Conservation (phyloP, 2,797 vertebrate genomes). For the Peromyscus eremicus region DNA sequence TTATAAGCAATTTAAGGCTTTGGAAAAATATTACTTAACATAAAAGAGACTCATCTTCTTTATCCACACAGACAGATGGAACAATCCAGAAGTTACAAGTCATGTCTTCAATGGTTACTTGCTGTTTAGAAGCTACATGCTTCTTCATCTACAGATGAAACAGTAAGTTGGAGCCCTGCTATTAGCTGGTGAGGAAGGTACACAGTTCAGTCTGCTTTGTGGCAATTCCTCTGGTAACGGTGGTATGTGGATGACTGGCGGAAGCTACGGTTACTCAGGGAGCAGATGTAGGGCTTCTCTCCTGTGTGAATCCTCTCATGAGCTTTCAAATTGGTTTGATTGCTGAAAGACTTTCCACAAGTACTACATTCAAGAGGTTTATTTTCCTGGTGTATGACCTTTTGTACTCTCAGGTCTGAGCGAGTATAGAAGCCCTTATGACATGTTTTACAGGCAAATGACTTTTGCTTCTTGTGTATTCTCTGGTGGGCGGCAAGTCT, state of each 20-base stretch:
- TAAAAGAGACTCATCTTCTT: background rate
- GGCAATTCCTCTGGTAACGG: background rate
- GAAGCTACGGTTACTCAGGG: background rate
- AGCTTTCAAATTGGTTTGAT: conserved; percentile 47
- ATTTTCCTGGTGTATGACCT: background rate
- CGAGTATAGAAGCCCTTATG: conserved; percentile 48
- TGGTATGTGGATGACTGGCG: conserved; percentile 66
- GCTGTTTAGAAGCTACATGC: background rate
- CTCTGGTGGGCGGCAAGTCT: background rate
- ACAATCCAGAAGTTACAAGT: background rate
- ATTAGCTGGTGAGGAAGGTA: background rate
- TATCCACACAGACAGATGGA: background rate
- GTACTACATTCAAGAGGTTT: conserved; percentile 51
- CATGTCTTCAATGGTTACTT: too few species aligned
- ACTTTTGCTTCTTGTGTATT: conserved; percentile 50
- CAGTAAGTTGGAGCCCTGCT: accelerated
- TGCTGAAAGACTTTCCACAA: conserved; percentile 6
- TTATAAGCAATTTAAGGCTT: background rate
- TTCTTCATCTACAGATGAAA: background rate
- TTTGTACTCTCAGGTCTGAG: conserved; percentile 29
- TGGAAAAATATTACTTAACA: background rate
- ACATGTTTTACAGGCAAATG: conserved; percentile 9
- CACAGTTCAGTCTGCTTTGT: background rate
- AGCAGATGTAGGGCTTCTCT: background rate
- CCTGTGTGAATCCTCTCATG: conserved; percentile 63